Evolutionary conservation across 1,140 invertebrate species (phyloP).

Genomic region (Zaprionus lachaisei): DNA sequence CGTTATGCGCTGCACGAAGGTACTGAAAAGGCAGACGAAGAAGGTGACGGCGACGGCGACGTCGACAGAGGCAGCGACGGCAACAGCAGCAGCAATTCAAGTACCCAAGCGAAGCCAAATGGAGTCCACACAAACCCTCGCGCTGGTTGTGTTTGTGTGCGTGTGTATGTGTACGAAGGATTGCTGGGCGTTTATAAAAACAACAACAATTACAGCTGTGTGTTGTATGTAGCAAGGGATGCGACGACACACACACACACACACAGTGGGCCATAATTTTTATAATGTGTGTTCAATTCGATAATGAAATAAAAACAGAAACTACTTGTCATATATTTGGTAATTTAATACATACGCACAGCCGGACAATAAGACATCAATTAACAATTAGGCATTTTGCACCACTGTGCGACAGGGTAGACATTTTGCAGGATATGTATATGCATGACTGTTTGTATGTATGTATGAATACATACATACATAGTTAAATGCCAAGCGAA

Average conservation of each 20-base stretch:
- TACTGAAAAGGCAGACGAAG: constrained; percentile 64
- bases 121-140: constrained; percentile 67
- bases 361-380: constrained; percentile 14
- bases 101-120: constrained; percentile 69
- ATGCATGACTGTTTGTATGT: background rate
- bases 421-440: constrained; percentile 65
- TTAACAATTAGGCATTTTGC: background rate
- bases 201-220: constrained; percentile 77
- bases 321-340: background rate
- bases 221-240: constrained; percentile 44
- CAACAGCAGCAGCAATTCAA: constrained; percentile 32
- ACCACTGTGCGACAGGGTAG: constrained; percentile 54
- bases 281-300: constrained; percentile 9
- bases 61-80: constrained; percentile 29
- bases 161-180: constrained; percentile 37
- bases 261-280: constrained; percentile 47
- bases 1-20: constrained; percentile 78
- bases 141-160: background rate
- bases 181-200: constrained; percentile 57
- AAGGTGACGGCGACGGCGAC: constrained; percentile 21
- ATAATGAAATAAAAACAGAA: background rate
- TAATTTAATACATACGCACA: background rate
- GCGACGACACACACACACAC: constrained; percentile 18
- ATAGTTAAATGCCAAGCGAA: constrained; percentile 44
- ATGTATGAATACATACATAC: constrained; percentile 14